Evolutionary conservation across 2,113 vertebrate species (phyloP).

Genomic region (Formicarius rufipectus): DNA sequence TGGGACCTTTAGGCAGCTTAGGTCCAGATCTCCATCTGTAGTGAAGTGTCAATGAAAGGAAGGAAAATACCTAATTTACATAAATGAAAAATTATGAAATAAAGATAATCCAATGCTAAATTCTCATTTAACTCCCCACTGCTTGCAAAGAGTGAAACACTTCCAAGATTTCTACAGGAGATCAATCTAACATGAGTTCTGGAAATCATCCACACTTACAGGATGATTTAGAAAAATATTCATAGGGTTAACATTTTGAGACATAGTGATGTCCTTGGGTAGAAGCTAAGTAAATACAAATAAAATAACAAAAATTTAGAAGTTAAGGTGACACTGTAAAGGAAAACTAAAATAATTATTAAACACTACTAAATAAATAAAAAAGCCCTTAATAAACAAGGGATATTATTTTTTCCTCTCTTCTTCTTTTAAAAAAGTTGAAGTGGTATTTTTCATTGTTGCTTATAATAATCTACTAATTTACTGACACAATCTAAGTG

Average conservation of each 20-base stretch:
- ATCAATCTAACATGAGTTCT: background rate
- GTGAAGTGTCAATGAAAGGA: background rate
- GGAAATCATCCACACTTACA: background rate
- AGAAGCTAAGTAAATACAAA: background rate
- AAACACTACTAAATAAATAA: background rate
- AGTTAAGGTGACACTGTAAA: background rate
- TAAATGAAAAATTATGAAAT: background rate
- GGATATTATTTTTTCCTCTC: background rate
- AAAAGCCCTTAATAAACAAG: background rate
- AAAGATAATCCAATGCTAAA: background rate
- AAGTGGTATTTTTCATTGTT: background rate
- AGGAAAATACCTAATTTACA: background rate
- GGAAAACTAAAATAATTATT: background rate
- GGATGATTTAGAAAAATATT: background rate
- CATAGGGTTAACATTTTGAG: background rate
- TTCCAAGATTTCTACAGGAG: background rate
- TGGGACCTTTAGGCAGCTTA: background rate
- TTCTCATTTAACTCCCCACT: background rate
- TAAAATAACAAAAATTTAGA: background rate
- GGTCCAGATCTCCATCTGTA: background rate
- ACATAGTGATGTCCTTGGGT: background rate
- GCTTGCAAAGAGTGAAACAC: background rate
- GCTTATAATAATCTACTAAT: background rate
- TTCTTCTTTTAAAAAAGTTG: background rate
- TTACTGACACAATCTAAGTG: background rate